A percentile compares a stretch with the other conserved stretches of the same genome.
Conservation (phyloP, 2,113 vertebrate species). For the Pithys albifrons region DNA sequence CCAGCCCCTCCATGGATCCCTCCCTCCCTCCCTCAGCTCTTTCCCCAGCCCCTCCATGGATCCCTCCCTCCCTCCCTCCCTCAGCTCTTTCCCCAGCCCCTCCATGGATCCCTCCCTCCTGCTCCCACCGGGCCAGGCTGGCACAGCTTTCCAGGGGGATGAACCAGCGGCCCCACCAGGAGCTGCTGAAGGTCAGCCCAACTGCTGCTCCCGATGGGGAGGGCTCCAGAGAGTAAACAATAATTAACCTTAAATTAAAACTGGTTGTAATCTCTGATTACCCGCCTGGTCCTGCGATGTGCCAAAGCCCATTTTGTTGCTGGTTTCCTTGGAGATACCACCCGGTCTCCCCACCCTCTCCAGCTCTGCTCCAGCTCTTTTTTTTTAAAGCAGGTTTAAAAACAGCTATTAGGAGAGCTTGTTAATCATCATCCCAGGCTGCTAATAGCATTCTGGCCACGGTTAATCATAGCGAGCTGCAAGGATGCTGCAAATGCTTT, state of each 20-base stretch:
- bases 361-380: background rate
- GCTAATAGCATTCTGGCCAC: slow-evolving; percentile 52
- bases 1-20: background rate
- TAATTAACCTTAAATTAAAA: slow-evolving; percentile 72
- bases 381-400: slow-evolving; percentile 44
- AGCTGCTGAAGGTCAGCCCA: slow-evolving; percentile 3
- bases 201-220: background rate
- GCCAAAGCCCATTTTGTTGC: slow-evolving; percentile 57
- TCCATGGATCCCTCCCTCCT: background rate
- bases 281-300: background rate
- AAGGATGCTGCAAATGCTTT: slow-evolving; percentile 5
- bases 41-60: too few relatives aligned
- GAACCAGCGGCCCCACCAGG: rapidly evolving
- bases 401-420: slow-evolving; percentile 55
- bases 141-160: rapidly evolving
- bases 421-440: slow-evolving; percentile 55
- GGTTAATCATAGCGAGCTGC: slow-evolving; percentile 24
- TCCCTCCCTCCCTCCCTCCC: background rate
- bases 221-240: slow-evolving; percentile 61
- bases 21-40: too few relatives aligned
- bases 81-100: background rate
- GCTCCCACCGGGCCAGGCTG: background rate
- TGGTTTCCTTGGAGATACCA: slow-evolving; percentile 71
- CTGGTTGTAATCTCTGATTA: slow-evolving; percentile 50
- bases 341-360: background rate